Evolutionary conservation across 2,113 vertebrate species (phyloP), one percentile per base, ranked within the genome.

Genomic region (Salvelinus sp.): DNA sequence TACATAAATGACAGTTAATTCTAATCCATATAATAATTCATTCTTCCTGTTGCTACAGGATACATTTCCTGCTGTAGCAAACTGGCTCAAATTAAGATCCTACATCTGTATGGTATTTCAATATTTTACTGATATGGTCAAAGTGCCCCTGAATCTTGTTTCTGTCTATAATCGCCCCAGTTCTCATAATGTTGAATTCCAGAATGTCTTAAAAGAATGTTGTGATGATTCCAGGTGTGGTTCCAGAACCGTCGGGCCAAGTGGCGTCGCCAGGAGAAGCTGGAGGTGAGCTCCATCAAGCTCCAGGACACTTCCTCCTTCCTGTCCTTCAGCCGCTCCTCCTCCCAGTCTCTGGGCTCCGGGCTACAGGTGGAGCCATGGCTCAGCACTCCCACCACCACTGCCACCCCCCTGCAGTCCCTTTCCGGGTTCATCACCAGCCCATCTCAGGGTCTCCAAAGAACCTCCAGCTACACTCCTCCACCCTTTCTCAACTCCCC

Each of bases 181-280:
- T 20, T 62, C 3, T 22, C 18, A 7, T 54, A 18, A 54, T 54
- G 14, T 4, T 54, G 16, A 18, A 54, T 44, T 44, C 2, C 38
- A 54, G 38, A 44, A 44, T 10, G 38, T 44, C 2, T 44, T 44
- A 44, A 9, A 9, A 67, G 12, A 33, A 25, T 22, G 9, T n/a
- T 2, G 18, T 70, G 87, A 93, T 91, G 86, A 92, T 79, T 79
- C 14, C 91, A 99, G 98, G 97, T 99, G 64, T 99, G 98, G 98
- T 99, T 99, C 90, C 98, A 99, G 90, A 99, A 99, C 88, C 91
- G 98, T 5, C 91, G 98, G 48, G 97, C 98, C 60, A 99, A 99
- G 82, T 98, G 98, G 98, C 92, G 97, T 48, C 91, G 98, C 47
- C 98, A 99, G 85, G 98, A 99, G 89, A 98, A 98, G 89, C 89